These are phyloP conservation scores for Geococcyx californianus DNA, from an alignment of 2,113 vertebrate genomes.

Conservation along the genomic window DNA sequence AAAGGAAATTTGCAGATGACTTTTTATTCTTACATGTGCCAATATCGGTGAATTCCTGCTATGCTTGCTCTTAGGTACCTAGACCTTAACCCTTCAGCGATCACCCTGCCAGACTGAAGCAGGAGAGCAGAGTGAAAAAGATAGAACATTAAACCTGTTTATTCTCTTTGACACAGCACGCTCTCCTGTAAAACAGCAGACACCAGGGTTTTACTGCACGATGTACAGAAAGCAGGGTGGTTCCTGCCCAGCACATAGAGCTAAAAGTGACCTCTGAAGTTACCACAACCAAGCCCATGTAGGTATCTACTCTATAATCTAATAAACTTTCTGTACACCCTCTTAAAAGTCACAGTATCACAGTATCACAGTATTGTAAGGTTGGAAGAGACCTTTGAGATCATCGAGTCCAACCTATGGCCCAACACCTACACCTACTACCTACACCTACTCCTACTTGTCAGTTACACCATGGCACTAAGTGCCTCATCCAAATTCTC, in stretches of 20 bases:
- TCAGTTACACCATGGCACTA: no score
- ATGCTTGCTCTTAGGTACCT: rapidly evolving
- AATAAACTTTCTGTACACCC: background rate
- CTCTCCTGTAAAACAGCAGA: background rate
- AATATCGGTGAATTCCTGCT: background rate
- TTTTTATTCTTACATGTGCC: background rate
- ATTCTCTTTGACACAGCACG: background rate
- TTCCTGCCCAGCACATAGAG: background rate
- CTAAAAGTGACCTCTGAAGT: background rate
- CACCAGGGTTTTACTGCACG: background rate
- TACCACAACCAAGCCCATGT: background rate
- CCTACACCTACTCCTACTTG: no score
- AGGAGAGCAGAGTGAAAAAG: background rate
- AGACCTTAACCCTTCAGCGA: background rate
- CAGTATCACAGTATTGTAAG: no score
- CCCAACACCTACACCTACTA: no score
- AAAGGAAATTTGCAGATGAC: background rate
- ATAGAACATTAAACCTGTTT: background rate
- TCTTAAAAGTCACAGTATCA: background rate
- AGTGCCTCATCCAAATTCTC: no score
- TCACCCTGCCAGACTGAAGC: background rate
- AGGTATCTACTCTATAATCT: background rate
- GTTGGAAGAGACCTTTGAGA: no score
- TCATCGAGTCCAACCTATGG: no score
- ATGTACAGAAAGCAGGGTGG: background rate